Conservation (phyloP, 2,797 vertebrate species). For the Eptatretus atami region DNA sequence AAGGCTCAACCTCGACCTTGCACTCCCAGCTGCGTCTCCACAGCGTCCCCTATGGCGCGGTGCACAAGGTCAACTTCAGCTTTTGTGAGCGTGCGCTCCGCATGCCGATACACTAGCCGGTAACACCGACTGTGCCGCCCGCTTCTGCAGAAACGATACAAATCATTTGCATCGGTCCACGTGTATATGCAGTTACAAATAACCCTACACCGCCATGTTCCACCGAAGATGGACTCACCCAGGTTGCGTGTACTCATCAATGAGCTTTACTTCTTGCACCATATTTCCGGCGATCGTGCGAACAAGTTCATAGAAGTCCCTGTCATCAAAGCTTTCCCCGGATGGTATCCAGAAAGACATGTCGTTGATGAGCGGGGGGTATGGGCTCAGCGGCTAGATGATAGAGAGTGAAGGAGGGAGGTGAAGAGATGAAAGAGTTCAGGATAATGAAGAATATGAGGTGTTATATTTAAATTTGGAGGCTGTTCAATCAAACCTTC, state of each 20-base stretch:
- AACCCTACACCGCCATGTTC: no score
- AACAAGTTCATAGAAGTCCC: slow-evolving; percentile 73
- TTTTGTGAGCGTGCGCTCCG: slow-evolving; percentile 44
- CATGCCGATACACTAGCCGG: slow-evolving; percentile 51
- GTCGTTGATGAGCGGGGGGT: slow-evolving; percentile 48
- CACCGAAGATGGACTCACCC: slow-evolving; percentile 24
- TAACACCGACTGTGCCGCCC: slow-evolving; percentile 52
- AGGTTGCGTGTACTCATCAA: slow-evolving; percentile 49
- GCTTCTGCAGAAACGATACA: slow-evolving; percentile 17
- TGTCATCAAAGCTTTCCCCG: slow-evolving; percentile 23
- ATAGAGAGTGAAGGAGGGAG: slow-evolving; percentile 6
- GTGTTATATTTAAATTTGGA: no score
- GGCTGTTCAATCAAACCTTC: no score
- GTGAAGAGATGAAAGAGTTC: not conserved
- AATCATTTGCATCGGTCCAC: no score
- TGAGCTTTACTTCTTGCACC: slow-evolving; percentile 46
- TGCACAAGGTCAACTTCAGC: slow-evolving; percentile 32
- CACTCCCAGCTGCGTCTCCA: slow-evolving; percentile 29
- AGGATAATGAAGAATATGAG: no score
- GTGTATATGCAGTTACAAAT: no score
- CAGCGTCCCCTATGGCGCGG: slow-evolving; percentile 20
- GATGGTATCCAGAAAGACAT: slow-evolving; percentile 74
- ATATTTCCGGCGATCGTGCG: slow-evolving; percentile 45
- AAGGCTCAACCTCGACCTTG: slow-evolving; percentile 33
- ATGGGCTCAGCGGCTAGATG: slow-evolving; percentile 44